These are phyloP conservation scores for Probosciger aterrimus DNA, from an alignment of 2,113 vertebrate genomes.

Conservation along the genomic window DNA sequence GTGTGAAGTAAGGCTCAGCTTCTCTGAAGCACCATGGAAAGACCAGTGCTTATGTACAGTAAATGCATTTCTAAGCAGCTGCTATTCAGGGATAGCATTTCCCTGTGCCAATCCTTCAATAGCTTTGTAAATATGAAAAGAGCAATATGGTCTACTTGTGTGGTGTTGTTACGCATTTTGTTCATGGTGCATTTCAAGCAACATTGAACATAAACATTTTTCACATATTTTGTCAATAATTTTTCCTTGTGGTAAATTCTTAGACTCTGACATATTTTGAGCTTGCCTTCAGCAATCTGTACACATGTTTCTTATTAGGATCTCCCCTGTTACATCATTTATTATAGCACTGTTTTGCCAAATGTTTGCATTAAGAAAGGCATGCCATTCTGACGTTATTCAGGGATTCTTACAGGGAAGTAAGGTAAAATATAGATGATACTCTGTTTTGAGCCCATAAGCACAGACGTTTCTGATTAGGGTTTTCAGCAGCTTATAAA, in stretches of 20 bases:
- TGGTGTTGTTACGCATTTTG: not conserved
- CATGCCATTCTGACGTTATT: not conserved
- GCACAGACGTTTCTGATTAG: conserved; percentile 1
- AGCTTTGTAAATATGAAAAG: not conserved
- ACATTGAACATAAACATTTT: conserved; percentile 16
- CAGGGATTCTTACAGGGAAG: not conserved
- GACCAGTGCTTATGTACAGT: not conserved
- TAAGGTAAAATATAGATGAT: not conserved
- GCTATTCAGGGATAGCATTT: not conserved
- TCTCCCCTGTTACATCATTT: conserved; percentile 46
- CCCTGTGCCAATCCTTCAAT: not conserved
- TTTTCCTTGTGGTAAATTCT: conserved; percentile 42
- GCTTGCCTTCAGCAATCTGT: conserved; percentile 29
- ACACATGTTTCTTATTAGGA: conserved; percentile 42
- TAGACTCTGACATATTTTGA: conserved; percentile 40
- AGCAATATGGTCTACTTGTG: conserved; percentile 8
- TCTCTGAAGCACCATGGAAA: not conserved
- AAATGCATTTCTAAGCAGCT: not conserved
- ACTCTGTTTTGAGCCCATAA: conserved; percentile 16
- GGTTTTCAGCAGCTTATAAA: conserved; percentile 46
- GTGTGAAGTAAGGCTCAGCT: not conserved
- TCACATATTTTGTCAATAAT: conserved; percentile 12
- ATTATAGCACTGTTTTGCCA: conserved; percentile 33
- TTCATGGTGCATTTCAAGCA: conserved; percentile 1
- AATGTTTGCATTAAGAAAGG: conserved; percentile 8